Evolutionary conservation across 2,888 invertebrate genomes (phyloP), one percentile per base, ranked within the genome.

Genomic region (Yponomeuta evonymella): DNA sequence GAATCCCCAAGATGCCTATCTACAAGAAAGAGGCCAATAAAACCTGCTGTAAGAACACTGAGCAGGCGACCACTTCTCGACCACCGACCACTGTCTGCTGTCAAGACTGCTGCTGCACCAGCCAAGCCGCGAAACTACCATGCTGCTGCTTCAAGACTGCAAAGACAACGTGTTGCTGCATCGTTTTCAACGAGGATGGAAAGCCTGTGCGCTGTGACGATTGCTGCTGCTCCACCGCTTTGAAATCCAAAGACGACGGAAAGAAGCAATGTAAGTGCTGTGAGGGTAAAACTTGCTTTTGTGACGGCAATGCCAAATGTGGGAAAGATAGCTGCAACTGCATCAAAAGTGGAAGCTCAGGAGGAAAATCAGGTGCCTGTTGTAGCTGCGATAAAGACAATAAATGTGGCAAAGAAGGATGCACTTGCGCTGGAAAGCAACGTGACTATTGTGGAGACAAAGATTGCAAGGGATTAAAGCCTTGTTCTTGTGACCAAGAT

Each of bases 1-100:
- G 69, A 30, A 62, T 63, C 12, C 63, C 48, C 71, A 80, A 75
- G 48, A 87, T 86, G 87, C 76, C 84, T 72, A 84, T 85, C 81
- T 81, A 81, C 73, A 74, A 12, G 15, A 58, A 65, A 29, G 8
- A 6, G 12, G 4, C 12, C 65, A 65, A 6, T 2, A 65, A 30
- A 33, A 4, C 33, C 30, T 65, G 65, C 65, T 65, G 65, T n/a
- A 29, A 65, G 29, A 30, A 11, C 33, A 65, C 29, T 29, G 33
- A 65, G 9, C 29, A 65, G n/a, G 12, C 65, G 10, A 33, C 30
- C 30, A 29, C 33, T 65, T 29, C 65, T 3, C 33, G 6, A 10
- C 11, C 30, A 58, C 15, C 15, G 3, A 15, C 51, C 15, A 58
- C 15, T 12, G 15, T 15, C 15, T 12, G 12, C 15, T 15, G 51